phyloP scores from a whole-genome alignment of 2,888 invertebrate genomes.

The Amblyteles armatorius region DNA sequence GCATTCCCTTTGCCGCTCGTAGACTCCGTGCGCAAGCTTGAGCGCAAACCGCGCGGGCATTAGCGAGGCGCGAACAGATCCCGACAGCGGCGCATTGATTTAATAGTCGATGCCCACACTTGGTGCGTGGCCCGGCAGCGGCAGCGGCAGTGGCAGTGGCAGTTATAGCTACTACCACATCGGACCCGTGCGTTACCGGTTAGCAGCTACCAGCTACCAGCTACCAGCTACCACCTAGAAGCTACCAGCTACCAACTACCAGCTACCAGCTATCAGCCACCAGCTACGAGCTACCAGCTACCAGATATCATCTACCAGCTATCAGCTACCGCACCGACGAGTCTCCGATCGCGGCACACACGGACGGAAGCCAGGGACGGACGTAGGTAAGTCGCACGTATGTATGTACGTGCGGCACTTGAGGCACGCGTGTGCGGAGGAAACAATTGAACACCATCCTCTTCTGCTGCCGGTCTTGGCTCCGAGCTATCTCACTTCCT shows the following conservation, averaged over 20 bases:
- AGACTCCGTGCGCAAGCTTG: constrained; percentile 23
- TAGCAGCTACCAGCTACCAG: neutral
- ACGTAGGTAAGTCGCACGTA: constrained; percentile 44
- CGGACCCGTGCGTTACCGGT: constrained; percentile 29
- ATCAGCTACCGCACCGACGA: constrained; percentile 35
- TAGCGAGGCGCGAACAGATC: constrained; percentile 83
- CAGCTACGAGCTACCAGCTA: too few relatives aligned
- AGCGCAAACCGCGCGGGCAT: constrained; percentile 68
- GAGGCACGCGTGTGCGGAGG: constrained; percentile 83
- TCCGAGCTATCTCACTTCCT: constrained; percentile 65
- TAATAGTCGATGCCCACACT: constrained; percentile 83
- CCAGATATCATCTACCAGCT: neutral
- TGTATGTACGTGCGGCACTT: constrained; percentile 75
- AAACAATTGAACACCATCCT: constrained; percentile 83
- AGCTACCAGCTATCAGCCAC: neutral
- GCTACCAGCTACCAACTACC: neutral
- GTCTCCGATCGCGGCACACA: constrained; percentile 50
- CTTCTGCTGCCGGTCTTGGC: constrained; percentile 69
- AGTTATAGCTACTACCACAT: constrained; percentile 41
- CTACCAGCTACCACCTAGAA: constrained; percentile 29
- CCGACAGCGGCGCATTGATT: constrained; percentile 82
- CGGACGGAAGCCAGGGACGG: constrained; percentile 31
- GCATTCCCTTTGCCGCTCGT: constrained; percentile 27
- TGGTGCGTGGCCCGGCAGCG: constrained; percentile 70
- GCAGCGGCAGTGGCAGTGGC: constrained; percentile 16